These are phyloP conservation scores for Ganaspis brasiliensis DNA, from an alignment of 2,888 invertebrate genomes.

Conservation along the genomic window DNA sequence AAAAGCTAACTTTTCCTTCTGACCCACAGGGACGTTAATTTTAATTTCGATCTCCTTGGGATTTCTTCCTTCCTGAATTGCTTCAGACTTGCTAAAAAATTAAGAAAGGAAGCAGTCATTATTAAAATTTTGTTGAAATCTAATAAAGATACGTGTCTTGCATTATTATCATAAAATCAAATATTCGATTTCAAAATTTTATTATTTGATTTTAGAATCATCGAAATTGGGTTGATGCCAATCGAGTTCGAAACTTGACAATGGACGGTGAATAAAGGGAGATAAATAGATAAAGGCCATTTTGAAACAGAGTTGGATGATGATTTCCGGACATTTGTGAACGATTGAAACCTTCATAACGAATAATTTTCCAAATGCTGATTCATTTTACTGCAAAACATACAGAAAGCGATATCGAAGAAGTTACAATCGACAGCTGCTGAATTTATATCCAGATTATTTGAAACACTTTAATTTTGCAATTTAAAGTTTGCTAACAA, in stretches of 20 bases:
- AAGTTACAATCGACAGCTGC: no score
- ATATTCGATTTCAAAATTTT: no score
- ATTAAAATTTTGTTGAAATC: background rate
- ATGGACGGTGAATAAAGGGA: background rate
- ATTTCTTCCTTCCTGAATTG: slow-evolving; percentile 6
- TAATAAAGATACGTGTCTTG: background rate
- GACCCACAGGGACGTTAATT: slow-evolving; percentile 15
- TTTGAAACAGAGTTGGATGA: slow-evolving; percentile 44
- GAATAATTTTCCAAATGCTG: slow-evolving; percentile 68
- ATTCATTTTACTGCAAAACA: background rate
- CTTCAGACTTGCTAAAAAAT: background rate
- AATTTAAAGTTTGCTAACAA: no score
- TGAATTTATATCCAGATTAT: no score
- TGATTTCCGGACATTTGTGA: slow-evolving; percentile 69
- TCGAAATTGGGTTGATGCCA: slow-evolving; percentile 1
- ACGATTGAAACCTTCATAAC: slow-evolving; percentile 66
- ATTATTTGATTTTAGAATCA: slow-evolving; percentile 10
- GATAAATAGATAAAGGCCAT: slow-evolving; percentile 5
- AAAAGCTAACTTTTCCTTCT: slow-evolving; percentile 67
- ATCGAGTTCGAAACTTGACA: background rate
- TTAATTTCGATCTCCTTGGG: background rate
- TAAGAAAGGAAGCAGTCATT: background rate
- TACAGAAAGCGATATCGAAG: no score
- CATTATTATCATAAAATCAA: no score
- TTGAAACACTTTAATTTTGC: no score